These are phyloP conservation scores for Spinus pinus DNA, from an alignment of 2,797 vertebrate species.

Conservation along the genomic window DNA sequence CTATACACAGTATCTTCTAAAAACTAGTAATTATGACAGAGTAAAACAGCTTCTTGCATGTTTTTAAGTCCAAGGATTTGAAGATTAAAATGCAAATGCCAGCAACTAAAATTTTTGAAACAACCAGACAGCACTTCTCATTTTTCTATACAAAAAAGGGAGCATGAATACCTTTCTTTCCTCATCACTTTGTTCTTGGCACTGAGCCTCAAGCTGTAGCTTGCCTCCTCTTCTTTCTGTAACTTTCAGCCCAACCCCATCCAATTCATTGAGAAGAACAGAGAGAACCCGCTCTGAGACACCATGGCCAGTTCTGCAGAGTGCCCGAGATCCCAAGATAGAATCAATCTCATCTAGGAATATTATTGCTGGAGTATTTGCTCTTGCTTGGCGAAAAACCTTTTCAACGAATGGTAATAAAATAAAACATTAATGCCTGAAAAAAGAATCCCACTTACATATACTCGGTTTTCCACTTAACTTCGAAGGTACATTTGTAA, in stretches of 20 bases:
- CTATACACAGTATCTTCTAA: neutral
- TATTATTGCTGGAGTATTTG: conserved; percentile 89
- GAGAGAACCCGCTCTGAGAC: conserved; percentile 89
- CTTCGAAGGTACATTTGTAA: neutral
- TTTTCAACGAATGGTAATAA: conserved; percentile 37
- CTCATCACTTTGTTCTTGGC: conserved; percentile 43
- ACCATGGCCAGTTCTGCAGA: conserved; percentile 56
- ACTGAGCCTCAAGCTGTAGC: conserved; percentile 70
- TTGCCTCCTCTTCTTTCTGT: conserved; percentile 84
- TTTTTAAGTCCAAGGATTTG: neutral
- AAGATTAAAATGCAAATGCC: neutral
- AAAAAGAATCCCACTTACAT: neutral
- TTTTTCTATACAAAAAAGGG: neutral
- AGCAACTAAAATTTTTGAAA: neutral
- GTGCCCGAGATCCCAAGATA: conserved; percentile 85
- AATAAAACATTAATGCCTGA: neutral
- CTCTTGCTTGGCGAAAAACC: conserved; percentile 91
- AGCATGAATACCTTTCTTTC: conserved; percentile 74
- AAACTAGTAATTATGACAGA: neutral
- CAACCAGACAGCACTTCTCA: neutral
- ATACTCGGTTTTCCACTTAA: neutral
- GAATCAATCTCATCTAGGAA: conserved; percentile 98
- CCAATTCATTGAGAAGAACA: conserved; percentile 94
- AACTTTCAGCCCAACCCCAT: conserved; percentile 88
- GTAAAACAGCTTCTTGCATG: neutral